Conservation (phyloP, 2,888 invertebrate species). For the Metopia argyrocephala region DNA sequence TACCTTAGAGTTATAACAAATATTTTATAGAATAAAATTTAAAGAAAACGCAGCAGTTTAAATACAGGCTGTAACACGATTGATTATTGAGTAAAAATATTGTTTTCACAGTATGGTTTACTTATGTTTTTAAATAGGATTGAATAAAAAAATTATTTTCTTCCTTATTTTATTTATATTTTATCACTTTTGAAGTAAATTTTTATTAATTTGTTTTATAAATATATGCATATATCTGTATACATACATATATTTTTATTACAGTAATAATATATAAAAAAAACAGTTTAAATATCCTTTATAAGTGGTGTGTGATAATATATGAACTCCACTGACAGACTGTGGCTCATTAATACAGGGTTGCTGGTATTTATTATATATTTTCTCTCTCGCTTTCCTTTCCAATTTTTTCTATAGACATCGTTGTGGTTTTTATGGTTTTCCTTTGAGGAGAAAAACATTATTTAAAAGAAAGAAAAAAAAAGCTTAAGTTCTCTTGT, state of each 20-base stretch:
- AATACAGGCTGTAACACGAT: neutral
- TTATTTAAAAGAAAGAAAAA: neutral
- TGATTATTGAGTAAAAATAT: neutral
- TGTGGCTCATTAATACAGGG: conserved; percentile 56
- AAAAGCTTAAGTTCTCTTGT: conserved; percentile 27
- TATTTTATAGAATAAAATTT: neutral
- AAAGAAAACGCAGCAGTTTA: neutral
- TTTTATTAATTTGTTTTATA: too few relatives aligned
- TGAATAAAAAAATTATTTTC: too few relatives aligned
- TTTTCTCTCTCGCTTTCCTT: neutral
- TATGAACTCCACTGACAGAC: conserved; percentile 46
- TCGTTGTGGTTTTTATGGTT: conserved; percentile 49
- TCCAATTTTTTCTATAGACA: neutral
- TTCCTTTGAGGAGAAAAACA: neutral
- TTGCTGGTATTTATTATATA: conserved; percentile 59
- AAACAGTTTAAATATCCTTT: neutral
- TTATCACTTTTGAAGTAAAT: neutral
- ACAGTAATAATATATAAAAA: neutral
- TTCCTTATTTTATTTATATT: neutral
- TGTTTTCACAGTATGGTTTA: neutral
- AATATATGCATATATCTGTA: too few relatives aligned
- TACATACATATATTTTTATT: too few relatives aligned
- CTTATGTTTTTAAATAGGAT: too few relatives aligned
- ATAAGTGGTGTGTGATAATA: conserved; percentile 26
- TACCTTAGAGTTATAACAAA: neutral